Percentiles rank a stretch among this genome's conserved stretches.
phyloP scores from a whole-genome alignment of 1,140 invertebrate species.

The Drusus annulatus region DNA sequence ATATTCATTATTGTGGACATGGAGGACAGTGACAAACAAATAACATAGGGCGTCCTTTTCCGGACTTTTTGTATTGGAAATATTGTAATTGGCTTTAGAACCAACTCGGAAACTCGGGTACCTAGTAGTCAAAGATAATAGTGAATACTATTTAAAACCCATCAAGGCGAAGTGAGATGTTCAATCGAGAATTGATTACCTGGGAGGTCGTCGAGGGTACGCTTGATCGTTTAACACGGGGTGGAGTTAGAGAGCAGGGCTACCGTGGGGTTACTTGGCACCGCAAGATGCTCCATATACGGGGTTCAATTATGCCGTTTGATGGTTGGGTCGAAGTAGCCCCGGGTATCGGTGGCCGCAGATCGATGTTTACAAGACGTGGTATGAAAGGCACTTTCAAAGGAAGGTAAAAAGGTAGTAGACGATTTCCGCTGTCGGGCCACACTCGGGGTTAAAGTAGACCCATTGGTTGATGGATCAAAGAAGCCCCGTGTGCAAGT shows the following conservation, averaged over 20 bases:
- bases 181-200: not conserved
- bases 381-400: too few species aligned
- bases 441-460: too few species aligned
- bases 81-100: not conserved
- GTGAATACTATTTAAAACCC: not conserved
- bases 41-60: not conserved
- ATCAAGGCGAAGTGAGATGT: not conserved
- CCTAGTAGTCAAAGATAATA: not conserved
- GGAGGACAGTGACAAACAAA: slow-evolving; percentile 12
- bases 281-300: too few species aligned
- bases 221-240: not conserved
- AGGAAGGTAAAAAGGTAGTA: too few species aligned
- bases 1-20: not conserved
- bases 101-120: not conserved
- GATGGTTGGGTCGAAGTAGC: not conserved
- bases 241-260: not conserved
- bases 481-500: too few species aligned
- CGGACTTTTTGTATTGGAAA: slow-evolving; percentile 2
- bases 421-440: too few species aligned
- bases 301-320: not conserved
- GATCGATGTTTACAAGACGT: too few species aligned
- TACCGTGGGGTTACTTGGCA: not conserved
- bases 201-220: not conserved
- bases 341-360: not conserved
- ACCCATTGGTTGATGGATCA: too few species aligned